phyloP scores from a whole-genome alignment of 2,888 invertebrate genomes.

The Apamea monoglypha region DNA sequence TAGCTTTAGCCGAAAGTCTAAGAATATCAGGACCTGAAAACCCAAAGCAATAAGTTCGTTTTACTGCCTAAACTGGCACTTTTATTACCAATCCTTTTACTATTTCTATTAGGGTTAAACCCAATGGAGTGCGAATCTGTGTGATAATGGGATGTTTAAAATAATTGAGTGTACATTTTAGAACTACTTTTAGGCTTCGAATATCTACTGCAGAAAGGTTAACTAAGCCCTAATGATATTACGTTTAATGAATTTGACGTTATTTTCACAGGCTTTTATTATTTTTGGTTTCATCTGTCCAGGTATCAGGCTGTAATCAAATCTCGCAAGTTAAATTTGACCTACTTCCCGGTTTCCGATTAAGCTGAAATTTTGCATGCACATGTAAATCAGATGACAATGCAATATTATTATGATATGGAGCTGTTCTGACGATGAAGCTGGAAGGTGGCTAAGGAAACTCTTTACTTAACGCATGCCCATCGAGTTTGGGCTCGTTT shows the following conservation, averaged over 20 bases:
- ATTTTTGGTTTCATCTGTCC: background rate
- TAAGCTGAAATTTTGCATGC: background rate
- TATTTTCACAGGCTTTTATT: background rate
- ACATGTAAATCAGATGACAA: background rate
- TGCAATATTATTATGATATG: background rate
- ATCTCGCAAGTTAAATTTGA: too few species aligned
- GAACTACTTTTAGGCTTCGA: background rate
- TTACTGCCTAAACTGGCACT: conserved; percentile 57
- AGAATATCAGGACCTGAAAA: conserved; percentile 22
- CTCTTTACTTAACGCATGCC: too few species aligned
- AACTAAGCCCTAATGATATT: background rate
- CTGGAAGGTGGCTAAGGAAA: too few species aligned
- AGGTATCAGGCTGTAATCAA: too few species aligned
- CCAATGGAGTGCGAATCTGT: conserved; percentile 26
- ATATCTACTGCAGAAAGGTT: background rate
- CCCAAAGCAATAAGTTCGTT: conserved; percentile 39
- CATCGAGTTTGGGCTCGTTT: too few species aligned
- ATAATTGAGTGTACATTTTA: conserved; percentile 29
- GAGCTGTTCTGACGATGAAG: background rate
- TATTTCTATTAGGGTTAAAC: conserved; percentile 47
- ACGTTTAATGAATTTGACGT: background rate
- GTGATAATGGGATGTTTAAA: conserved; percentile 47
- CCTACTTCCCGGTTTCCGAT: background rate
- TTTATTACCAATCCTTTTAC: conserved; percentile 63
- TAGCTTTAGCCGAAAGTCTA: background rate